Percentiles rank a stretch among this genome's conserved stretches.
These are phyloP conservation scores for Cyclophora punctaria DNA, from an alignment of 2,888 invertebrate species.

Conservation along the genomic window DNA sequence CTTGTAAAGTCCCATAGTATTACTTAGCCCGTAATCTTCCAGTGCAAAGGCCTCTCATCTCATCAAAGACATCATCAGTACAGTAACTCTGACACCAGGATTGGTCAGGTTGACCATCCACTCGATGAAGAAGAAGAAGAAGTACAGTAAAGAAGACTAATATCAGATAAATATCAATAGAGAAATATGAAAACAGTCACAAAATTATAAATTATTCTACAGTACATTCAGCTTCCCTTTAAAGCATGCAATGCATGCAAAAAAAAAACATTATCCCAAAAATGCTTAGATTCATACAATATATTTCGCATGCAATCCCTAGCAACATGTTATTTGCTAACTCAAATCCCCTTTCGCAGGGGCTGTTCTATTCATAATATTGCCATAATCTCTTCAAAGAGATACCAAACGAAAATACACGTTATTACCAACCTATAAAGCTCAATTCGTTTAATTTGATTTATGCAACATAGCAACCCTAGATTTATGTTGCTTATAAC, in stretches of 20 bases:
- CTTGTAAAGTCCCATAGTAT: no score
- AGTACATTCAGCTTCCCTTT: conserved; percentile 20
- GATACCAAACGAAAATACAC: conserved; percentile 27
- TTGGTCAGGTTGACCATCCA: no score
- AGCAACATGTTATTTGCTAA: conserved; percentile 63
- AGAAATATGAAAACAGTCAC: background rate
- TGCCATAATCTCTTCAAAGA: conserved; percentile 42
- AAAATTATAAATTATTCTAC: conserved; percentile 29
- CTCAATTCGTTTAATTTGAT: conserved; percentile 4
- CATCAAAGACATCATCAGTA: no score
- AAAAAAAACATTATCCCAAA: no score
- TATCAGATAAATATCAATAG: background rate
- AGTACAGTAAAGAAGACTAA: no score
- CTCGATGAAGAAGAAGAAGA: no score
- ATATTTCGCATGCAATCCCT: conserved; percentile 61
- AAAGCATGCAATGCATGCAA: background rate
- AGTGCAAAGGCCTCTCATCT: no score
- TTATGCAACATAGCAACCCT: conserved; percentile 27
- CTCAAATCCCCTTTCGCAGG: conserved; percentile 47
- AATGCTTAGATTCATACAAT: conserved; percentile 34
- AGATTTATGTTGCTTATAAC: conserved; percentile 69
- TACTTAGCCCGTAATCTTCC: no score
- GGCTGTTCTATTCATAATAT: conserved; percentile 62
- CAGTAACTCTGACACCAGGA: no score
- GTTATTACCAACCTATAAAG: conserved; percentile 22